These are phyloP conservation scores for Onthophagus sagittarius DNA, from an alignment of 2,888 invertebrate species.

Conservation along the genomic window DNA sequence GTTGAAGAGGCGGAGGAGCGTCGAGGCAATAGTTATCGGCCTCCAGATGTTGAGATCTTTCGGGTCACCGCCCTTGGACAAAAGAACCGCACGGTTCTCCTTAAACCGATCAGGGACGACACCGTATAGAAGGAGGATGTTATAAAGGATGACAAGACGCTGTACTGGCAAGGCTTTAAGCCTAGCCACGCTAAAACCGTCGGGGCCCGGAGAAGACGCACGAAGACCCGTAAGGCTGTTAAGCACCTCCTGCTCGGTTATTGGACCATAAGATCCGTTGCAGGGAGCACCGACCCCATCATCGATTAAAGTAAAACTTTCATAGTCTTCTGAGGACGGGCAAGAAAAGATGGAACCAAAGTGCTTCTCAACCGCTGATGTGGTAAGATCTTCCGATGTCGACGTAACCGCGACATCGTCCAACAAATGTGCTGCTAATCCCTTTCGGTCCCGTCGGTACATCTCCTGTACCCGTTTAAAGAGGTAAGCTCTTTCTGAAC, in stretches of 20 bases:
- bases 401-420: neutral
- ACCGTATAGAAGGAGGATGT: slow-evolving; percentile 19
- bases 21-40: slow-evolving; percentile 27
- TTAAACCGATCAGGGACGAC: slow-evolving; percentile 14
- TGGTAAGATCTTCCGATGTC: neutral
- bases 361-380: neutral
- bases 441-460: neutral
- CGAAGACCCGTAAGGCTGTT: neutral
- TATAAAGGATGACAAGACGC: slow-evolving; percentile 17
- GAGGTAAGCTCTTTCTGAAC: neutral
- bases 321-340: slow-evolving; percentile 9
- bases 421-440: neutral
- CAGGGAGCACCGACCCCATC: neutral
- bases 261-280: slow-evolving; percentile 11
- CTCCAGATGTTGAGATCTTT: slow-evolving; percentile 21
- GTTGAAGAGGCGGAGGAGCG: slow-evolving; percentile 20
- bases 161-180: neutral
- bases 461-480: slow-evolving; percentile 5
- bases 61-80: slow-evolving; percentile 21
- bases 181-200: slow-evolving; percentile 4
- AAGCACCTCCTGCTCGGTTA: slow-evolving; percentile 16
- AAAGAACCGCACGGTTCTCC: slow-evolving; percentile 19
- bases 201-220: slow-evolving; percentile 19
- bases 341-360: slow-evolving; percentile 11
- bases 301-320: neutral